These are phyloP conservation scores for Diuraphis noxia DNA, from an alignment of 1,140 invertebrate genomes.

Conservation along the genomic window DNA sequence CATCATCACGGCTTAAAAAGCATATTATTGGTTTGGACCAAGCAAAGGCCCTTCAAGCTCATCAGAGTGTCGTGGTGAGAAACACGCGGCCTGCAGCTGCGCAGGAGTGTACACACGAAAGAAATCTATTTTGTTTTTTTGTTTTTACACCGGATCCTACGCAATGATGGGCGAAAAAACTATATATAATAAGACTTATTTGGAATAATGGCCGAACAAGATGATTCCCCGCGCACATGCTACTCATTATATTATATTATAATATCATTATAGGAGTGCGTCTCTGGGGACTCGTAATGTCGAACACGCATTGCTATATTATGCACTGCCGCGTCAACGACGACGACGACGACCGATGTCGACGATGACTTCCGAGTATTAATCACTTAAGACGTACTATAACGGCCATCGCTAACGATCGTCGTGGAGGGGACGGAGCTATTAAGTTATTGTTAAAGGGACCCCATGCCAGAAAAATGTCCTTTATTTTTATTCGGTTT, in stretches of 20 bases:
- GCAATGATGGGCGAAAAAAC: background rate
- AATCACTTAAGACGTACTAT: conserved; percentile 22
- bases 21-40: background rate
- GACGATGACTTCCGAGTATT: conserved; percentile 38
- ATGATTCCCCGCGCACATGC: background rate
- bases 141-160: background rate
- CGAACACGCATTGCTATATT: background rate
- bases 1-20: background rate
- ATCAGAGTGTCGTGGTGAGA: background rate
- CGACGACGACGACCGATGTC: background rate
- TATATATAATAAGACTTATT: background rate
- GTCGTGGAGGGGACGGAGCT: conserved; percentile 11
- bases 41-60: background rate
- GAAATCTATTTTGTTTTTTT: background rate
- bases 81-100: background rate
- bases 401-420: conserved; percentile 25
- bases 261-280: background rate
- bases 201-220: too few relatives aligned
- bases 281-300: conserved; percentile 20
- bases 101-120: background rate
- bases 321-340: background rate
- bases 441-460: conserved; percentile 37
- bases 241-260: conserved; percentile 5
- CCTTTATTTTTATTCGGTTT: background rate
- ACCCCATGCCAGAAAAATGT: background rate